Conservation (phyloP, 2,888 invertebrate genomes). For the Scaptomyza tumidula region DNA sequence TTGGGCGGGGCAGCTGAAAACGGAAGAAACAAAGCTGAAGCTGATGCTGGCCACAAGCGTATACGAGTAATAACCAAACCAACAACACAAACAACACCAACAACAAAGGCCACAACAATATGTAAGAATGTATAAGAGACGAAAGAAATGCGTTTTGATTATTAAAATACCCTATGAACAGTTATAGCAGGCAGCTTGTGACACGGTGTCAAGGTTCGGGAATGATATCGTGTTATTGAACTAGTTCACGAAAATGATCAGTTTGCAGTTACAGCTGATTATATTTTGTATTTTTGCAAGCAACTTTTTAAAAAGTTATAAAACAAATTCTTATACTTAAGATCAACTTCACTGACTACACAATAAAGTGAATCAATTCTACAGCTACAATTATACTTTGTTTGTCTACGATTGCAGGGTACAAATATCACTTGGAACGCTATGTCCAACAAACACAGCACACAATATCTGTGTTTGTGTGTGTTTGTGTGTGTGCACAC, state of each 20-base stretch:
- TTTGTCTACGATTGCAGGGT: slow-evolving; percentile 18
- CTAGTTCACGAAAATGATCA: background rate
- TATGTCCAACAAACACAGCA: slow-evolving; percentile 21
- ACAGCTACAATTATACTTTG: too few species aligned
- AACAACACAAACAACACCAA: slow-evolving; percentile 6
- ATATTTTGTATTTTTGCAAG: too few species aligned
- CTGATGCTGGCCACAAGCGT: slow-evolving; percentile 26
- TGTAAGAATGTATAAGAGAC: background rate
- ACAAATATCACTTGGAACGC: slow-evolving; percentile 59
- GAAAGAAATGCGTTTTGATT: background rate
- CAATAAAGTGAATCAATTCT: too few species aligned
- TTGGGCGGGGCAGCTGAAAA: background rate
- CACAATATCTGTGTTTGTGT: slow-evolving; percentile 22
- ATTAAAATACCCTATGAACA: slow-evolving; percentile 2
- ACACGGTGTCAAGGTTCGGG: background rate
- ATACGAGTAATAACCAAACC: slow-evolving; percentile 44
- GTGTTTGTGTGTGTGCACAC: slow-evolving; percentile 14
- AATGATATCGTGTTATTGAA: background rate
- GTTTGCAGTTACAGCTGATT: background rate
- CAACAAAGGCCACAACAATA: slow-evolving; percentile 20
- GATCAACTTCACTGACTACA: too few species aligned
- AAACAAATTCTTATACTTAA: too few species aligned
- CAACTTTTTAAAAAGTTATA: too few species aligned
- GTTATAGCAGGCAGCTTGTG: background rate
- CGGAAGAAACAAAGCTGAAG: slow-evolving; percentile 41